A percentile compares a stretch with the other conserved stretches of the same genome.
phyloP scores from a whole-genome alignment of 2,888 invertebrate genomes.

The Xanthorhoe spadicearia region DNA sequence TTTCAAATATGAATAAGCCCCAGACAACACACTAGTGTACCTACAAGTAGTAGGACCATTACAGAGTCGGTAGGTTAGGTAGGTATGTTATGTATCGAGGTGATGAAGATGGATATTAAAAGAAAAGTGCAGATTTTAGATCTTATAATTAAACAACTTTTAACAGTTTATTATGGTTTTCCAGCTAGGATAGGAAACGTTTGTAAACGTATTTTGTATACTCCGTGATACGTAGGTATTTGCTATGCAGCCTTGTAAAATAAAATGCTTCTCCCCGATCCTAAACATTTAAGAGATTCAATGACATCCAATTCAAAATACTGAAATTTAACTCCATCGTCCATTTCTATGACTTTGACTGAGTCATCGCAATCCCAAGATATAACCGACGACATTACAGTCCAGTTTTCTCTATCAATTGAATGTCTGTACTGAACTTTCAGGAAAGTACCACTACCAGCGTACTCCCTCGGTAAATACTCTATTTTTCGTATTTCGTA shows the following conservation, averaged over 20 bases:
- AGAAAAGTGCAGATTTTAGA: slow-evolving; percentile 3
- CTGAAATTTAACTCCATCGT: slow-evolving; percentile 52
- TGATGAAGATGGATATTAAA: not conserved
- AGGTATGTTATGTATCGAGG: too few relatives aligned
- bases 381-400: slow-evolving; percentile 50
- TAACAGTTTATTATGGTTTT: too few relatives aligned
- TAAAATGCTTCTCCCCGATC: slow-evolving; percentile 62
- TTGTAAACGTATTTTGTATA: too few relatives aligned
- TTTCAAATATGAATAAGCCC: too few relatives aligned
- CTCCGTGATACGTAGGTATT: too few relatives aligned
- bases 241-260: too few relatives aligned
- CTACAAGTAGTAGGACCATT: too few relatives aligned
- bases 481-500: slow-evolving; percentile 61
- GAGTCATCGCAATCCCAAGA: slow-evolving; percentile 53
- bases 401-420: slow-evolving; percentile 59
- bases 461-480: slow-evolving; percentile 65
- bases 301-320: slow-evolving; percentile 60
- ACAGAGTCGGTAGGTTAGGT: too few relatives aligned
- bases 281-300: slow-evolving; percentile 62
- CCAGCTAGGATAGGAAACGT: too few relatives aligned
- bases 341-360: slow-evolving; percentile 56
- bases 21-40: too few relatives aligned
- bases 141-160: too few relatives aligned
- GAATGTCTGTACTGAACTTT: slow-evolving; percentile 61
- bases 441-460: slow-evolving; percentile 69